Base-by-base conservation (phyloP, 2,113 vertebrate genomes). In the Datnioides undecimradiatus region DNA sequence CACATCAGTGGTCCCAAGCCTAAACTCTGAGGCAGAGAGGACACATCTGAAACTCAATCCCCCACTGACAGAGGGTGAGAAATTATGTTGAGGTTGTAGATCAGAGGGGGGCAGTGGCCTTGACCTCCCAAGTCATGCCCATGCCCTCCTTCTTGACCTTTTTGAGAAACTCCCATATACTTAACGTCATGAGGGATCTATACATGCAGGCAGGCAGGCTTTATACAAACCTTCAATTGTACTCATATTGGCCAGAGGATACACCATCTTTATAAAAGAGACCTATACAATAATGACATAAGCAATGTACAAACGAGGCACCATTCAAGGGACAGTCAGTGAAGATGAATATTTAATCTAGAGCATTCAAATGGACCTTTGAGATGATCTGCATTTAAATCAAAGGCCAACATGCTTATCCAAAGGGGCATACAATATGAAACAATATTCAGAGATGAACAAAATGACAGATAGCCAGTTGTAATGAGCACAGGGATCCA, bases 21-120 rank as follows among this genome's bases (percentile, higher is more conserved):
- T 60, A 21, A 63, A 52, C 41, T 48, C 49, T 8, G 67, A 64
- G 29, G 54, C 62, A 67, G 49, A 13, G 9, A 80, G 33, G 33
- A 76, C 34, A 4, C 58, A 36, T 74, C 59, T 82, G 89, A 87
- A 92, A 93, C 21, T 66, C 43, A 79, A 90, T 83, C 74, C 52
- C 55, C 21, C 59, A 41, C 69, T 79, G 90, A 91, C 92, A 90
- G 81, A 59, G 27, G 45, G 83, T 90, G 76, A 93, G 88, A 92
- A 90, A 93, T 90, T 25, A 87, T 87, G 43, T 69, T 41, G 74
- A 60, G 69, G 82, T 77, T 75, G 66, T 88, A 90, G 84, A 88
- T 84, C 79, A 89, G 46, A 85, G 75, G 33, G 29, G 54, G 43
- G 51, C 52, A 34, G 40, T 76, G 78, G 69, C 87, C 87, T 91